Conservation (phyloP, 2,888 invertebrate genomes). For the Epicampocera succincta region DNA sequence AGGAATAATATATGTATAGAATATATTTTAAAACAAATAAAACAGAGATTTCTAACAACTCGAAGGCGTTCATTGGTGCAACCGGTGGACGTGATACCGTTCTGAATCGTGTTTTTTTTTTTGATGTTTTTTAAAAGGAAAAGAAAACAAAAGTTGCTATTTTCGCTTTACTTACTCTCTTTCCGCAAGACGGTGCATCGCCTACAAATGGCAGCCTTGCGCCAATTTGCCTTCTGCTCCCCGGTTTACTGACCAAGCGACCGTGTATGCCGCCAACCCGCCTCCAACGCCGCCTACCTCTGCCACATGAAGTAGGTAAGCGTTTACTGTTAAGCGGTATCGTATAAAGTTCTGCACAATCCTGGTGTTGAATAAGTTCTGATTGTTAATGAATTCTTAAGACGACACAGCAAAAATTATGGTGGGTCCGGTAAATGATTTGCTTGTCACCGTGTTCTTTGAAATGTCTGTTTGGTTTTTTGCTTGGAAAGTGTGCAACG, state of each 20-base stretch:
- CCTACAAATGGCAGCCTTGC: conserved; percentile 81
- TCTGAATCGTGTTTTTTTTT: no score
- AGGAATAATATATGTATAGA: no score
- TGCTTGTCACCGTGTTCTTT: background rate
- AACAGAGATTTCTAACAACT: no score
- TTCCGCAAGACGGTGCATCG: conserved; percentile 82
- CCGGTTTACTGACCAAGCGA: conserved; percentile 62
- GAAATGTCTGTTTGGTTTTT: background rate
- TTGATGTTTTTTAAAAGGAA: no score
- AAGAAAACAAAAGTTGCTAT: background rate
- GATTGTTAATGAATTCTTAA: conserved; percentile 50
- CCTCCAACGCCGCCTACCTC: conserved; percentile 71
- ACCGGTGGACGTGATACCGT: no score
- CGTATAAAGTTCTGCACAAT: conserved; percentile 71
- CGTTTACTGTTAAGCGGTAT: conserved; percentile 72
- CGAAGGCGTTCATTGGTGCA: no score
- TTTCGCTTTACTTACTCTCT: conserved; percentile 78
- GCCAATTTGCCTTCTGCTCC: conserved; percentile 73
- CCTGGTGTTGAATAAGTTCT: conserved; percentile 67
- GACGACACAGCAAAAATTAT: conserved; percentile 2
- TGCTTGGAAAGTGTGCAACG: background rate
- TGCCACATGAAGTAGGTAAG: conserved; percentile 73
- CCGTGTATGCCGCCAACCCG: conserved; percentile 61
- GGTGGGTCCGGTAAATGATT: conserved; percentile 14
- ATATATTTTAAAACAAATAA: no score